Conservation (phyloP, 2,113 vertebrate genomes). For the Rallus limicola region DNA sequence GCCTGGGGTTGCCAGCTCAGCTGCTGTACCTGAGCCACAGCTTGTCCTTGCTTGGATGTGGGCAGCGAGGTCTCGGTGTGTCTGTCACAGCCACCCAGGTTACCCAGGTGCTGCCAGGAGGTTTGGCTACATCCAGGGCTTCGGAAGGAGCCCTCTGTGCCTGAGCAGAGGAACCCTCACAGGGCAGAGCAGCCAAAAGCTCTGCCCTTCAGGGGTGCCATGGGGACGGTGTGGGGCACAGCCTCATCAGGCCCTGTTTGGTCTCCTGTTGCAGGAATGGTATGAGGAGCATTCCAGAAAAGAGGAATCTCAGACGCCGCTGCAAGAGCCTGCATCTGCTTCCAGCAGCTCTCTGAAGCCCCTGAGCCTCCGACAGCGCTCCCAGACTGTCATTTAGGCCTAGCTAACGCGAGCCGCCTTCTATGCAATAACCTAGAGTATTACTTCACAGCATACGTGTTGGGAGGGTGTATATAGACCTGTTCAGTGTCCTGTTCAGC, state of each 20-base stretch:
- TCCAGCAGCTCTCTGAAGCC: slow-evolving; percentile 10
- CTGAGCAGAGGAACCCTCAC: rapidly evolving
- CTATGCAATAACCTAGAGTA: slow-evolving; percentile 76
- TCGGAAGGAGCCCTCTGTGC: not conserved
- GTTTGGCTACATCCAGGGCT: not conserved
- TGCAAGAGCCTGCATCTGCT: slow-evolving; percentile 63
- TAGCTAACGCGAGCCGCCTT: not conserved
- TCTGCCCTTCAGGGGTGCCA: not conserved
- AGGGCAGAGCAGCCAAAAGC: not conserved
- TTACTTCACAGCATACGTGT: not conserved
- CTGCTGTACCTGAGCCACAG: not conserved
- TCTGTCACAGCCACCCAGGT: not conserved
- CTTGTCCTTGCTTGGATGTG: not conserved
- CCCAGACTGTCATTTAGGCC: slow-evolving; percentile 80
- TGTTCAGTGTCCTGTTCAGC: not conserved
- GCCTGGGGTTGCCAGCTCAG: not conserved
- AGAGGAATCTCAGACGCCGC: slow-evolving; percentile 69
- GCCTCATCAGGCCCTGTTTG: not conserved
- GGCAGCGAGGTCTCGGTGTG: rapidly evolving
- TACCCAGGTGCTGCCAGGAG: not conserved
- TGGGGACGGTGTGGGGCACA: not conserved
- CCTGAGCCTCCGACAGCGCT: slow-evolving; percentile 77
- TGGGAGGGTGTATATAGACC: not conserved
- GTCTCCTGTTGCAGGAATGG: slow-evolving; percentile 82
- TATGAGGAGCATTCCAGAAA: slow-evolving; percentile 88